Evolutionary conservation across 1,140 invertebrate species (phyloP), one percentile per base, ranked within the genome.

Genomic region (Nymphalis io): DNA sequence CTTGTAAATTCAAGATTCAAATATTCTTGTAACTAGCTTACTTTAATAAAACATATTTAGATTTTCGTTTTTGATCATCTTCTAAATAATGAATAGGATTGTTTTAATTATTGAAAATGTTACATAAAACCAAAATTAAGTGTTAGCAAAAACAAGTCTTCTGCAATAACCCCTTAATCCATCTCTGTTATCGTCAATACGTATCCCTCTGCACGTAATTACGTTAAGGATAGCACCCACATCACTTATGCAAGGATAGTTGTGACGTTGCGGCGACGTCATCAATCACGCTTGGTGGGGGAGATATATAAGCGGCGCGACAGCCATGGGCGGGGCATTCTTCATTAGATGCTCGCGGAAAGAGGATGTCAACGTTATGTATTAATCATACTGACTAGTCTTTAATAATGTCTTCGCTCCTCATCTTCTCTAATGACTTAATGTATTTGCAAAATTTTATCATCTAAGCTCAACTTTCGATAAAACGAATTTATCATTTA

Each of bases 171-270:
- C 60, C 63, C 65, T 65, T 73, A 75, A 78, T 75, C 73, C 63
- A 63, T 78, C 73, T 70, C 64, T 44, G 67, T 73, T 75, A 78
- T 74, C 75, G 60, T 18, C 70, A 69, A 82, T 78, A 79, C 74
- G 74, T 79, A 75, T 80, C 74, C 48, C 48, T 66, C 55, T 72
- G 46, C 74, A 78, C 73, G 75, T 83, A 82, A 83, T 84, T 82
- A 81, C 79, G 75, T 84, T 79, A 81, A 82, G 78, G 76, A 79
- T 79, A 68, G 79, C 79, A 85, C 81, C 80, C 76, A 81, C 77
- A 79, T 87, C 83, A 63, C 61, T 63, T 63, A 80, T 62, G 46
- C 70, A 68, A 76, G 74, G 73, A 79, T 72, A 79, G 58, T 72
- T 58, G 68, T 83, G 81, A 88, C 75, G 74, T 55, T 68, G 76